Base-by-base conservation (phyloP, 2,888 invertebrate genomes). In the Salticus scenicus region DNA sequence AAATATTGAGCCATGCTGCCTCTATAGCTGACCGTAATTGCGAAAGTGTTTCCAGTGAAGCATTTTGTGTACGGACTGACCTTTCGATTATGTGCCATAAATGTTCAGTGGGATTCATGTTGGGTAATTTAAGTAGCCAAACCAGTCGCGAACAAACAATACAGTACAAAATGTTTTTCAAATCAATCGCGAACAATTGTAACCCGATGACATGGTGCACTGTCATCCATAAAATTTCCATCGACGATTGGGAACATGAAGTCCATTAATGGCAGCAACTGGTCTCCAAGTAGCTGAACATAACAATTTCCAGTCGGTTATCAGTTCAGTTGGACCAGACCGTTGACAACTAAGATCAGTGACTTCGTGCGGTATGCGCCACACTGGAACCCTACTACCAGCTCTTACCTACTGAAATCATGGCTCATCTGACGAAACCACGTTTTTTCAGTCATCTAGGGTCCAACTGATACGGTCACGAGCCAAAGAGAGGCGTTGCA, bases 201-300 rank as follows among this genome's bases (percentile, higher is more conserved):
- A 24, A 20, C 14, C 4, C 20, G 20, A 20, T 2, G 57, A 57
- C 57, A 57, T 57, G 57, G 20, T 24, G 20, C 57, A 57, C 4
- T 57, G 57, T 24, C 57, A 57, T 57, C 57, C 57, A 57, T 57
- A 57, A 57, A 57, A 57, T 24, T n/a, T 24, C 57, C 57, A n/a
- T n/a, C 57, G 27, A 7, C 20, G 27, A n/a, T n/a, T 57, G 57
- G 57, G 57, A n/a, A 57, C 5, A 57, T 57, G 57, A 57, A 12
- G 57, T 57, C n/a, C 57, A 47, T 47, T 17, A 47, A 47, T 47
- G 47, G 47, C 4, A 17, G 47, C 1, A 17, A 1, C n/a, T 1
- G n/a, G 17, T 10, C 37, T 37, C 37, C 37, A 37, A 37, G 37
- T 37, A 37, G 37, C 37, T 37, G 37, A 37, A 37, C n/a, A n/a